Percentiles rank a stretch among this genome's conserved stretches.
phyloP scores from a whole-genome alignment of 2,797 vertebrate species.

The Prunella strophiata region DNA sequence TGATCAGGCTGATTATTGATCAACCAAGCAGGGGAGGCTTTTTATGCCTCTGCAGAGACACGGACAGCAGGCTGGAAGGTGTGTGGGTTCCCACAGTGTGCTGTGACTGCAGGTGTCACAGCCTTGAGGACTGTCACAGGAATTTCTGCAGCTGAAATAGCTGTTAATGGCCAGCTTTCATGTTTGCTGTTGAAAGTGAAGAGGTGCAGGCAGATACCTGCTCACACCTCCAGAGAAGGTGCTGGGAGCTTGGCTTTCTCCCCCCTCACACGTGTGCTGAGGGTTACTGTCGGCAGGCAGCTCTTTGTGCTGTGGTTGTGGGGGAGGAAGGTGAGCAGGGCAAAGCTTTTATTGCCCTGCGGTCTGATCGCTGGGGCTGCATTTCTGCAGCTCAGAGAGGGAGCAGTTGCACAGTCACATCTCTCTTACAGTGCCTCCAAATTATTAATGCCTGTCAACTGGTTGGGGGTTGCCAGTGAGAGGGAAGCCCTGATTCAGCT shows the following conservation, averaged over 20 bases:
- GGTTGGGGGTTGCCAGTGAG: background rate
- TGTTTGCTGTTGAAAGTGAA: background rate
- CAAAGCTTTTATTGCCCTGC: background rate
- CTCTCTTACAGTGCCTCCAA: background rate
- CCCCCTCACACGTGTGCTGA: background rate
- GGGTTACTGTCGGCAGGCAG: background rate
- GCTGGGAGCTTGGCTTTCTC: background rate
- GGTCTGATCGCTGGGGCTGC: fast-evolving
- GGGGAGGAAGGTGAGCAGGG: background rate
- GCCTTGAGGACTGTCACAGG: background rate
- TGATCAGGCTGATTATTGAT: background rate
- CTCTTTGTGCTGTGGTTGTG: background rate
- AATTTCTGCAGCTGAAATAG: background rate
- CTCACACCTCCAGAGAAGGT: background rate
- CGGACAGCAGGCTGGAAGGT: background rate
- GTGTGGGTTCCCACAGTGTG: background rate
- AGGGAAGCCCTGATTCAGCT: slow-evolving; percentile 24
- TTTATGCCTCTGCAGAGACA: background rate
- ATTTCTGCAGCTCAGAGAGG: background rate
- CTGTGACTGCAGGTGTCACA: background rate
- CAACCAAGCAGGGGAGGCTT: background rate
- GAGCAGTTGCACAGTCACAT: background rate
- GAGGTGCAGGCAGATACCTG: background rate
- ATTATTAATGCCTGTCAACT: background rate
- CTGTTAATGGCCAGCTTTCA: background rate